Evolutionary conservation across 2,113 vertebrate species (phyloP).

Genomic region (Eubucco bourcierii): DNA sequence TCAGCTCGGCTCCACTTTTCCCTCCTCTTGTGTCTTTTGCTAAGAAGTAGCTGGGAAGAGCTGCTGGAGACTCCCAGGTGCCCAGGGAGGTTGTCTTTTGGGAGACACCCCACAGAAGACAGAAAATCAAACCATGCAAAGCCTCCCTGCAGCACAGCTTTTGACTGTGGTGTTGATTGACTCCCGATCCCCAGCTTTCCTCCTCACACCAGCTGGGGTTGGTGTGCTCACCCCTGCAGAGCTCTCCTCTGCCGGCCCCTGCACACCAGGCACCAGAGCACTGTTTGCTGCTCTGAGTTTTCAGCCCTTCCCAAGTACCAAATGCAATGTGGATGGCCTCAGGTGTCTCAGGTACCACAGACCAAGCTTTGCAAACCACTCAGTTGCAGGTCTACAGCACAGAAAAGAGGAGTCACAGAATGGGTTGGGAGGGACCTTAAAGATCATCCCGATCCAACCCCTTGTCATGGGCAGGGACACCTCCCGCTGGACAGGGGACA

Average conservation of each 20-base stretch:
- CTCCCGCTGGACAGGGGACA: too few species aligned
- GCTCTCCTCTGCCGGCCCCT: background rate
- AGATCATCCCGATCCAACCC: too few species aligned
- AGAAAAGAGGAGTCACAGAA: background rate
- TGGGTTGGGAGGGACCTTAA: too few species aligned
- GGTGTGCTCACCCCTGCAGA: background rate
- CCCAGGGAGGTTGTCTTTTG: background rate
- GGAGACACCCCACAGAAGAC: background rate
- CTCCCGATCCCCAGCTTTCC: background rate
- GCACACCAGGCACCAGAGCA: rapidly evolving
- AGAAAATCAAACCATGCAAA: background rate
- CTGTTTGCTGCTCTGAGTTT: background rate
- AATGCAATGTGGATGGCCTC: background rate
- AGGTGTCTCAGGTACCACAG: background rate
- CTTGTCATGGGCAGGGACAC: too few species aligned
- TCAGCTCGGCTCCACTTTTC: conserved; percentile 1
- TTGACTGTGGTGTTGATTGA: background rate
- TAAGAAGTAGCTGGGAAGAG: conserved; percentile 23
- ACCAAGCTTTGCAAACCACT: background rate
- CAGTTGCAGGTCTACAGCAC: background rate
- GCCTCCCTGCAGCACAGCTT: conserved; percentile 8
- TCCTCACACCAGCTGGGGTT: background rate
- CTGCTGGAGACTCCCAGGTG: conserved; percentile 28
- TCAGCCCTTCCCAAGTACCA: background rate
- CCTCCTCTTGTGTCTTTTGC: background rate